phyloP scores from a whole-genome alignment of 2,888 invertebrate species.

The Agrotis exclamationis region DNA sequence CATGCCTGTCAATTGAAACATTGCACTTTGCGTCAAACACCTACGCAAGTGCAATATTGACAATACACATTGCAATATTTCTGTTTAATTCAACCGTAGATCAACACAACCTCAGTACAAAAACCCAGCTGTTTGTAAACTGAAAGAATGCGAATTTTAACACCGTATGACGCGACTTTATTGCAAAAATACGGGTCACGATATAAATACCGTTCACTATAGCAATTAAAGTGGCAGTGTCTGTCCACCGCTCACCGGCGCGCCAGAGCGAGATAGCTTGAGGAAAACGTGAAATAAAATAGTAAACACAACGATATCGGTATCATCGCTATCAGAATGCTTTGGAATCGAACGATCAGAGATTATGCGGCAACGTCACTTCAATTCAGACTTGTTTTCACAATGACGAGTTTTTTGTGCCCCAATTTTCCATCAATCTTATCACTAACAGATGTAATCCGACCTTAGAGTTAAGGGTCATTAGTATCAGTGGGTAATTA shows the following conservation, averaged over 20 bases:
- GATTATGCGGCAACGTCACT: constrained; percentile 63
- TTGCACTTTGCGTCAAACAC: constrained; percentile 38
- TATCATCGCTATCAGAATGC: constrained; percentile 70
- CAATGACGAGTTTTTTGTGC: constrained; percentile 42
- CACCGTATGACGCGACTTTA: constrained; percentile 67
- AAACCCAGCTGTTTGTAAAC: constrained; percentile 9
- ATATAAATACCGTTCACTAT: constrained; percentile 78
- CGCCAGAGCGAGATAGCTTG: constrained; percentile 80
- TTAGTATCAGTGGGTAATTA: constrained; percentile 12
- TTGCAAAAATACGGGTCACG: constrained; percentile 72
- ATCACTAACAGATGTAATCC: constrained; percentile 28
- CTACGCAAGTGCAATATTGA: constrained; percentile 36
- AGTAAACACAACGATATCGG: constrained; percentile 77
- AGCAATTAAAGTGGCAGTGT: constrained; percentile 71
- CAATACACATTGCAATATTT: constrained; percentile 20
- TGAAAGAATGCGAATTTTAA: constrained; percentile 35
- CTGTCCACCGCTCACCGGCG: constrained; percentile 55
- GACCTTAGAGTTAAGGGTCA: constrained; percentile 15
- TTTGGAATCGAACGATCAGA: constrained; percentile 64
- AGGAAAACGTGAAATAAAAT: constrained; percentile 87
- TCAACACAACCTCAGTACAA: constrained; percentile 5
- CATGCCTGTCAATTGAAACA: constrained; percentile 26
- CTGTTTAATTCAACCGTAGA: constrained; percentile 31
- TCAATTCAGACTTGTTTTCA: constrained; percentile 46
- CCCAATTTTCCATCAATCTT: constrained; percentile 29